These are phyloP conservation scores for Macrotrachela quadricornifera DNA, from an alignment of 1,140 invertebrate species.

Conservation along the genomic window DNA sequence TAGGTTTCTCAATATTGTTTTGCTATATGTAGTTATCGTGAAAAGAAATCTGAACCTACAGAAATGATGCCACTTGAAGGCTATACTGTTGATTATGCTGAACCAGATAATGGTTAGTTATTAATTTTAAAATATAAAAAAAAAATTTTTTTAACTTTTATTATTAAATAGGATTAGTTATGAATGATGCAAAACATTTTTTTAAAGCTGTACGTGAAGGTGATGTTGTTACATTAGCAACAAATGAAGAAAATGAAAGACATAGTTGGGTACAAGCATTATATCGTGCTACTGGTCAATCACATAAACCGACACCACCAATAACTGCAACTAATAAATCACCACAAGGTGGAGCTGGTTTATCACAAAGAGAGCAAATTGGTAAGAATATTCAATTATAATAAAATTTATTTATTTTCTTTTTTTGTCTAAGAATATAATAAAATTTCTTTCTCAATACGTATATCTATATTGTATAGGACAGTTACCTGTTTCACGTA, in stretches of 20 bases:
- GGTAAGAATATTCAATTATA: neutral
- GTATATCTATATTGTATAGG: too few species aligned
- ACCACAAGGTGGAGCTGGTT: neutral
- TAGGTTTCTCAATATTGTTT: conserved; percentile 81
- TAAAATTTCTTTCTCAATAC: too few species aligned
- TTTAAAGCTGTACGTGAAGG: conserved; percentile 96
- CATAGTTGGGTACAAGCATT: conserved; percentile 88
- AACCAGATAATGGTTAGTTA: conserved; percentile 37
- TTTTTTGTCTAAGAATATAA: too few species aligned
- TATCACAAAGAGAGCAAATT: neutral
- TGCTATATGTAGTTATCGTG: conserved; percentile 96
- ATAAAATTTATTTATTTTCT: too few species aligned
- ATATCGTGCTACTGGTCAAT: conserved; percentile 92
- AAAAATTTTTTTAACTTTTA: too few species aligned
- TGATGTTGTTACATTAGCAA: conserved; percentile 83
- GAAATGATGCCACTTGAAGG: conserved; percentile 99
- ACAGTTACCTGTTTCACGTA: too few species aligned
- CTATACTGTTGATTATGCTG: conserved; percentile 96
- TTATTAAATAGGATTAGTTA: neutral
- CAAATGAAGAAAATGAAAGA: conserved; percentile 91
- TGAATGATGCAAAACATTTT: conserved; percentile 62
- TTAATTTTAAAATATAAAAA: too few species aligned
- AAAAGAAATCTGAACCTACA: conserved; percentile 93
- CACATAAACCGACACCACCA: conserved; percentile 82
- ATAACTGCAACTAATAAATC: conserved; percentile 35